Evolutionary conservation across 2,113 vertebrate genomes (phyloP).

Genomic region (Urocolius indicus): DNA sequence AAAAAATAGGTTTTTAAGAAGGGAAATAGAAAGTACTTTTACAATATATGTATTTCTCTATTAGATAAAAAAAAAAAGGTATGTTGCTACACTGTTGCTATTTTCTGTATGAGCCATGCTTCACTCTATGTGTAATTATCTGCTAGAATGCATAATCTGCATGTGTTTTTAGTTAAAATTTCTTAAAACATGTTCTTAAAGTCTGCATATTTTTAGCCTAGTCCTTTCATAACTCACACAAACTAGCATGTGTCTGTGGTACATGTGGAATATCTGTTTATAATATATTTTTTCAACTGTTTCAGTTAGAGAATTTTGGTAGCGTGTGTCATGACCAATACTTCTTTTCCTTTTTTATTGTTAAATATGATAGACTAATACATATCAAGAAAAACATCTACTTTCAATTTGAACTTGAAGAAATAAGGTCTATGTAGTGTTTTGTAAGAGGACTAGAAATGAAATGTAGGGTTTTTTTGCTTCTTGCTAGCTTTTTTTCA

Average conservation of each 20-base stretch:
- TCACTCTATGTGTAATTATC: slow-evolving; percentile 7
- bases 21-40: not conserved
- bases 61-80: not conserved
- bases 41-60: not conserved
- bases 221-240: slow-evolving; percentile 39
- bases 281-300: not conserved
- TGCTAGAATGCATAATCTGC: slow-evolving; percentile 22
- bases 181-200: slow-evolving; percentile 50
- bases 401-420: not conserved
- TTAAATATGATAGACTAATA: not conserved
- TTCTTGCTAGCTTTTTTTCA: not conserved
- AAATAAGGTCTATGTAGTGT: not conserved
- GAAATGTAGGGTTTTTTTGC: not conserved
- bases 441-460: not conserved
- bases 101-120: not conserved
- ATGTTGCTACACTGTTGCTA: not conserved
- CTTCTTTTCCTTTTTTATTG: not conserved
- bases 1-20: not conserved
- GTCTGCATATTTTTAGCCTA: slow-evolving; percentile 59
- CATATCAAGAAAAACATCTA: not conserved
- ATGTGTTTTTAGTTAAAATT: slow-evolving; percentile 64
- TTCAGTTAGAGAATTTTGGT: not conserved
- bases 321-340: not conserved
- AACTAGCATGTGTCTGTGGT: not conserved
- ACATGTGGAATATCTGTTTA: not conserved